These are phyloP conservation scores for Bursaphelenchus mucronatus DNA, from an alignment of 1,140 invertebrate species.

Conservation along the genomic window DNA sequence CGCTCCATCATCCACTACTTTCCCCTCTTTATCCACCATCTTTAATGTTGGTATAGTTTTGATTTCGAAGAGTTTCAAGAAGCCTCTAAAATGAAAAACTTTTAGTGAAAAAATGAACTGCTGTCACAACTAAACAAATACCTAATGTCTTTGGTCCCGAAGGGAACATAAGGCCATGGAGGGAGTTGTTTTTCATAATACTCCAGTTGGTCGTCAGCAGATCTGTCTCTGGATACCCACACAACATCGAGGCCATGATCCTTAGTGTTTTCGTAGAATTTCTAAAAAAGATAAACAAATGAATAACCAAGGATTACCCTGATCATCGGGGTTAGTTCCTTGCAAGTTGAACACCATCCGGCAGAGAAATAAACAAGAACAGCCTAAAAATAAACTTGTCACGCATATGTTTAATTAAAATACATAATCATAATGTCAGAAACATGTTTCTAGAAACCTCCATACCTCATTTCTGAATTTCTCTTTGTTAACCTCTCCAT, in stretches of 20 bases:
- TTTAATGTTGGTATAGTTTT: constrained; percentile 33
- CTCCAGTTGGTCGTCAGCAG: constrained; percentile 34
- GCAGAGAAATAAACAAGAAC: constrained; percentile 30
- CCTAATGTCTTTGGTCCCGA: constrained; percentile 30
- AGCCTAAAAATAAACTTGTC: constrained; percentile 13
- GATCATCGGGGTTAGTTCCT: constrained; percentile 29
- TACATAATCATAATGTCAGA: too few relatives aligned
- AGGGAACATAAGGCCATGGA: constrained; percentile 28
- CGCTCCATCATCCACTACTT: constrained; percentile 30
- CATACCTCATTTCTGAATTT: constrained; percentile 10
- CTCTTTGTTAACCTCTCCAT: background rate
- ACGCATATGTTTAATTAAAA: too few relatives aligned
- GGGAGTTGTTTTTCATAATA: constrained; percentile 33
- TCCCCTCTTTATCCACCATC: constrained; percentile 26
- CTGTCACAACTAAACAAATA: background rate
- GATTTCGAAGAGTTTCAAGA: constrained; percentile 29
- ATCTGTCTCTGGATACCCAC: constrained; percentile 32
- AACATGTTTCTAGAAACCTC: too few relatives aligned
- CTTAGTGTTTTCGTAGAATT: constrained; percentile 43
- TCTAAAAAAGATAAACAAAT: constrained; percentile 23
- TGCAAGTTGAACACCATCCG: constrained; percentile 24
- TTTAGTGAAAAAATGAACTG: background rate
- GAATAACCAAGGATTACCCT: constrained; percentile 18
- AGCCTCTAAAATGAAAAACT: constrained; percentile 24
- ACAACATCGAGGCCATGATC: constrained; percentile 32